Conservation (phyloP, 1,140 invertebrate species). For the Drosophila guanche region DNA sequence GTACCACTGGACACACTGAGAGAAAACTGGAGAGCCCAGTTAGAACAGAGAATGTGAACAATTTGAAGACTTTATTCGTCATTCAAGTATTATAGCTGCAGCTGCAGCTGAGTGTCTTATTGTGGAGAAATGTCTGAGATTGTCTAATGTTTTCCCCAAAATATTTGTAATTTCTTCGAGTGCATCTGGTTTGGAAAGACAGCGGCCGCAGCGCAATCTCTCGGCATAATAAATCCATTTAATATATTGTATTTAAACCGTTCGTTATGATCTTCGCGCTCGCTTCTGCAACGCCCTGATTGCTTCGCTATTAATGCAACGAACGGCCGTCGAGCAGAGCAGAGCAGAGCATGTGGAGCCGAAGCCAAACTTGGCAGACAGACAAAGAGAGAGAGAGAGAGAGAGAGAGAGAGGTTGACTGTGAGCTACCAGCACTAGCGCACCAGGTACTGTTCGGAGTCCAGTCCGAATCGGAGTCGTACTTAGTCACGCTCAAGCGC, state of each 20-base stretch:
- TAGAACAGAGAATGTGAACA: no score
- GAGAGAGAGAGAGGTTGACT: not conserved
- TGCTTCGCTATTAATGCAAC: constrained; percentile 78
- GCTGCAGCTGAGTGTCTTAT: no score
- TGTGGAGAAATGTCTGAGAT: no score
- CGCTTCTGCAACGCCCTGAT: constrained; percentile 78
- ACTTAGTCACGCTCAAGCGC: constrained; percentile 72
- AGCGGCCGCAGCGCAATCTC: constrained; percentile 58
- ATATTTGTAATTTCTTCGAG: not conserved
- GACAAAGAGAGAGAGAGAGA: no score
- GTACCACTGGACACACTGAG: not conserved
- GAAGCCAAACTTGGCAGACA: not conserved
- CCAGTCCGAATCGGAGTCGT: constrained; percentile 47
- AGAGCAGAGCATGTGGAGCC: constrained; percentile 43
- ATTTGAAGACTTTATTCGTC: no score
- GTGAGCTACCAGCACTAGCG: not conserved
- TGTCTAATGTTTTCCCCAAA: no score
- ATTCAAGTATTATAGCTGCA: no score
- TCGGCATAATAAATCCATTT: constrained; percentile 78
- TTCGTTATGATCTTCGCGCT: constrained; percentile 78
- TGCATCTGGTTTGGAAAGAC: constrained; percentile 1
- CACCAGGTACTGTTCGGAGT: constrained; percentile 26
- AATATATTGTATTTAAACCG: constrained; percentile 79
- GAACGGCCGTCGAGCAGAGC: constrained; percentile 52
- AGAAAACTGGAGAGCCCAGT: no score